Evolutionary conservation across 2,797 vertebrate species (phyloP).

Genomic region (Falco naumanni): DNA sequence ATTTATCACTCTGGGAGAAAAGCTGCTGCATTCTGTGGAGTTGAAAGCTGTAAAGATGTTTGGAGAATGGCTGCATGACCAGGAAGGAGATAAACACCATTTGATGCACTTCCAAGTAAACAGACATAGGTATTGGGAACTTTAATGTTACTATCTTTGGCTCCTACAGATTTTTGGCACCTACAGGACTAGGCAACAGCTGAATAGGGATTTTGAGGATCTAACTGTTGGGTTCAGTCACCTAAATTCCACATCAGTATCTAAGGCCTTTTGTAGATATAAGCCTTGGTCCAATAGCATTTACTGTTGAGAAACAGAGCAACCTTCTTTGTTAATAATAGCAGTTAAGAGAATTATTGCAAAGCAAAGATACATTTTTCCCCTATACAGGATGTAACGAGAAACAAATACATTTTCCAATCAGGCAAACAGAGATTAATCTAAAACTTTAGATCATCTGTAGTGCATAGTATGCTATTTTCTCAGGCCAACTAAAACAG

Average conservation of each 20-base stretch:
- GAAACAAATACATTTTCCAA: background rate
- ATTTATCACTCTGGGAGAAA: background rate
- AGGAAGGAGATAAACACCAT: background rate
- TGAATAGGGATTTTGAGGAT: background rate
- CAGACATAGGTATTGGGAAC: background rate
- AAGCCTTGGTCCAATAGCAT: background rate
- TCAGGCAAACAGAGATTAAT: background rate
- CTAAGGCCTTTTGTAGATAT: background rate
- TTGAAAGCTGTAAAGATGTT: background rate
- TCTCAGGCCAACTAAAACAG: conserved; percentile 40
- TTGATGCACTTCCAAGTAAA: background rate
- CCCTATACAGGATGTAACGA: background rate
- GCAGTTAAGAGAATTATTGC: background rate
- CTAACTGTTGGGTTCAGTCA: background rate
- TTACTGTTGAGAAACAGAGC: background rate
- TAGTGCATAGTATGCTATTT: background rate
- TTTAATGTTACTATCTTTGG: background rate
- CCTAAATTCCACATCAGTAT: background rate
- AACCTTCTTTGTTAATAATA: background rate
- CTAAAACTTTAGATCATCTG: background rate
- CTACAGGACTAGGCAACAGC: background rate
- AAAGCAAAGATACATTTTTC: background rate
- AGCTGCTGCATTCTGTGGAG: background rate
- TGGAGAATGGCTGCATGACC: background rate
- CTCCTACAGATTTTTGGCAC: background rate